Percentiles rank a stretch among this genome's conserved stretches.
phyloP scores from a whole-genome alignment of 2,888 invertebrate species.

The Lasioglossum marginatum region DNA sequence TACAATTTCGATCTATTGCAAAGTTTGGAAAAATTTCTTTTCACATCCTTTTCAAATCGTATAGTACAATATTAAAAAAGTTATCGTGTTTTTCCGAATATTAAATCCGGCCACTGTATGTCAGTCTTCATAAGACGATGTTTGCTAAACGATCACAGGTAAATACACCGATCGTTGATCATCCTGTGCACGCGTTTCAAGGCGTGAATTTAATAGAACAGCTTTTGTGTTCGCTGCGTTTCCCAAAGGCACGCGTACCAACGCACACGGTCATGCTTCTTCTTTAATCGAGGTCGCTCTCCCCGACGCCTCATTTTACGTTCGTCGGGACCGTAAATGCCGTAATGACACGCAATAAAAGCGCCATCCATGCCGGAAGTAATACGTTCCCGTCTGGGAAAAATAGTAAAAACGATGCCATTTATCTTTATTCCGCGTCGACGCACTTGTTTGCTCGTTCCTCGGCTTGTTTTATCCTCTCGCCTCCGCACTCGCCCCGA shows the following conservation, averaged over 20 bases:
- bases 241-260: background rate
- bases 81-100: too few species aligned
- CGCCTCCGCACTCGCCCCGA: background rate
- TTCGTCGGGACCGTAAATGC: slow-evolving; percentile 32
- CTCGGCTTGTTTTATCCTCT: background rate
- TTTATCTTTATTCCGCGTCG: slow-evolving; percentile 34
- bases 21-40: too few species aligned
- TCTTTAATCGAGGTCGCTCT: slow-evolving; percentile 5
- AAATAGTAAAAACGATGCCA: slow-evolving; percentile 34
- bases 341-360: slow-evolving; percentile 41
- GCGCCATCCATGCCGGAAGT: slow-evolving; percentile 39
- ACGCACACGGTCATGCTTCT: background rate
- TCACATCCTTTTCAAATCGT: too few species aligned
- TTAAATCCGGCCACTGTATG: too few species aligned
- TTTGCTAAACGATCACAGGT: background rate
- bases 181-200: too few species aligned
- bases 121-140: background rate
- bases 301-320: slow-evolving; percentile 26
- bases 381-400: slow-evolving; percentile 24
- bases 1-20: too few species aligned
- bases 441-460: slow-evolving; percentile 9
- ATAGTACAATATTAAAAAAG: too few species aligned
- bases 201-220: background rate
- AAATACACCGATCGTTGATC: background rate
- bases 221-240: background rate